A percentile compares a stretch with the other conserved stretches of the same genome.
phyloP scores from a whole-genome alignment of 1,140 invertebrate species.

The Trigoniulus corallinus region DNA sequence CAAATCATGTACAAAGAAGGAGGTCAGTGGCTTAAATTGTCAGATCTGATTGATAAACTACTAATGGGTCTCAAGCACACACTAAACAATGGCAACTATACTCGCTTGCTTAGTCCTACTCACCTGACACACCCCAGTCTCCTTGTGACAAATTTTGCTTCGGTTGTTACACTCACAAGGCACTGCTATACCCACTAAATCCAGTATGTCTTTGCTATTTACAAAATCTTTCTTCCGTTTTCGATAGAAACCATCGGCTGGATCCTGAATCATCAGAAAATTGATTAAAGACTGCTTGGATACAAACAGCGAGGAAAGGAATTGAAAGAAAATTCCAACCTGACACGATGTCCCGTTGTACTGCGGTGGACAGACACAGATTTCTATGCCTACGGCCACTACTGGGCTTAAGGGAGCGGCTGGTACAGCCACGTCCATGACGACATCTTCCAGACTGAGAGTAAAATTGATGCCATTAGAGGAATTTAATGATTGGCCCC shows the following conservation, averaged over 20 bases:
- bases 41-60: too few species aligned
- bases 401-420: slow-evolving; percentile 30
- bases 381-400: slow-evolving; percentile 70
- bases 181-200: slow-evolving; percentile 58
- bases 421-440: slow-evolving; percentile 62
- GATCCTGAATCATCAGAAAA: slow-evolving; percentile 29
- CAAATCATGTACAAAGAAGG: too few species aligned
- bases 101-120: slow-evolving; percentile 13
- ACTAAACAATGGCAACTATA: neutral
- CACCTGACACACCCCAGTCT: slow-evolving; percentile 72
- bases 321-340: slow-evolving; percentile 19
- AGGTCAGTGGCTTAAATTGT: too few species aligned
- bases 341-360: slow-evolving; percentile 73
- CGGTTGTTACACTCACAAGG: slow-evolving; percentile 69
- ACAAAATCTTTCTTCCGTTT: slow-evolving; percentile 37
- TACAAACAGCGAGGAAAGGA: slow-evolving; percentile 3
- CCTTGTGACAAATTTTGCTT: slow-evolving; percentile 56
- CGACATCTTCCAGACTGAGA: slow-evolving; percentile 49
- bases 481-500: too few species aligned
- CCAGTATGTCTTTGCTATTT: slow-evolving; percentile 39
- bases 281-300: neutral
- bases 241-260: slow-evolving; percentile 67
- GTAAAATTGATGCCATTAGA: too few species aligned
- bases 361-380: slow-evolving; percentile 62
- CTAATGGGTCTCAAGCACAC: too few species aligned